Base-by-base conservation (phyloP, 2,797 vertebrate species). In the Gadopsis marmoratus region DNA sequence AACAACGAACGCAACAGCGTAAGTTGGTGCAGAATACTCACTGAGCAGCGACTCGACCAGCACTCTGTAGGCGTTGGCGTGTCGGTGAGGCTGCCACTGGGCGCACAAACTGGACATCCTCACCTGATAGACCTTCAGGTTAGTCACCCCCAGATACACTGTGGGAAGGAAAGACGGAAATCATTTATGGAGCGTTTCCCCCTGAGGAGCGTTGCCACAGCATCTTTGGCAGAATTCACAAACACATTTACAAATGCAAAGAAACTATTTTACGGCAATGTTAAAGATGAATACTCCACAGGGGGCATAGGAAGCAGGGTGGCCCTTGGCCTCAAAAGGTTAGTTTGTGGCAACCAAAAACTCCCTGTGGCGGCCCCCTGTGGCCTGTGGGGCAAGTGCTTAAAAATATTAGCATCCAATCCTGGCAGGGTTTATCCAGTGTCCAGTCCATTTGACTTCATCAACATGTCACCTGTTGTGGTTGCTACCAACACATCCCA, bases 51-150 rank as follows among this genome's bases (percentile, higher is more conserved):
- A 96, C 84, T 98, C 96, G 19, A 97, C 72, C 23, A 92, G 66
- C 6, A 97, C 82, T 14, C 97, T 94, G 92, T 98, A 98, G 59
- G 95, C 83, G 17, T 83, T 95, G 75, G 97, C 97, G 2, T 99
- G 97, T 10, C 94, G 95, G 16, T 98, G 98, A 17, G 96, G 90
- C 83, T 97, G 95, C 98, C 98, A 99, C 80, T 96, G 97, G 60
- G 86, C 87, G 76, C 98, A 99, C 88, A 99, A 43, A 53, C 96
- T 94, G 5, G 87, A 96, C 93, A 95, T 95, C 79, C 91, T 95
- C 70, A 97, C 89, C 89, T 97, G 96, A 21, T 96, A 96, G 0
- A 93, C 83, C 29, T 88, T 96, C 79, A 99, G 87, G 84, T 95
- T 92, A 0, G 93, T 96, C 82, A 99, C 97, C 0, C 95, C 96